Evolutionary conservation across 2,888 invertebrate genomes (phyloP).

Genomic region (Baronia brevicornis): DNA sequence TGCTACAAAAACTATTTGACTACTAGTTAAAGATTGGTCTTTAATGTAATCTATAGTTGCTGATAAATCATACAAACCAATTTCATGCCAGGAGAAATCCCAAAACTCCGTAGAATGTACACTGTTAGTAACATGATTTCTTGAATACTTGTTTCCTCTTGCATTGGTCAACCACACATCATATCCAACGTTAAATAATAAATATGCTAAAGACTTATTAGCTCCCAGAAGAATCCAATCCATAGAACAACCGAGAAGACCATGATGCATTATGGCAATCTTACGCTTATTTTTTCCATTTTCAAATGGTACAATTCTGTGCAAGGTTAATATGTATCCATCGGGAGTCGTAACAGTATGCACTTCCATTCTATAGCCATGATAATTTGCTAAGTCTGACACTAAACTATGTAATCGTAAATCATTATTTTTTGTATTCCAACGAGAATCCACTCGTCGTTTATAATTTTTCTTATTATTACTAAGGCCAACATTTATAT

Average conservation of each 20-base stretch:
- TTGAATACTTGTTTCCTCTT: slow-evolving; percentile 42
- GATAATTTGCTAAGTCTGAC: slow-evolving; percentile 18
- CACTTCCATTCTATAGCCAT: slow-evolving; percentile 30
- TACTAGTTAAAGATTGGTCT: slow-evolving; percentile 19
- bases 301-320: slow-evolving; percentile 25
- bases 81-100: slow-evolving; percentile 48
- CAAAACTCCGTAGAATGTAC: slow-evolving; percentile 28
- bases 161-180: slow-evolving; percentile 75
- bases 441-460: too few relatives aligned
- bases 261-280: slow-evolving; percentile 35
- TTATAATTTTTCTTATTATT: too few relatives aligned
- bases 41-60: slow-evolving; percentile 33
- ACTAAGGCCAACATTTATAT: too few relatives aligned
- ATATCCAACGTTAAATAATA: slow-evolving; percentile 66
- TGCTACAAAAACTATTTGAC: slow-evolving; percentile 33
- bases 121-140: slow-evolving; percentile 20
- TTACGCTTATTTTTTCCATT: slow-evolving; percentile 11
- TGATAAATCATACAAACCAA: slow-evolving; percentile 38
- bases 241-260: slow-evolving; percentile 37
- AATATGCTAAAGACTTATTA: slow-evolving; percentile 32
- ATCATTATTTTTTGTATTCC: too few relatives aligned
- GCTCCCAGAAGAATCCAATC: slow-evolving; percentile 40
- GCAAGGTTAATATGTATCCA: slow-evolving; percentile 33
- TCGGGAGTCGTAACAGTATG: slow-evolving; percentile 34
- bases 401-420: slow-evolving; percentile 5